Conservation (phyloP, 2,797 vertebrate genomes). For the Poecilia gillii region DNA sequence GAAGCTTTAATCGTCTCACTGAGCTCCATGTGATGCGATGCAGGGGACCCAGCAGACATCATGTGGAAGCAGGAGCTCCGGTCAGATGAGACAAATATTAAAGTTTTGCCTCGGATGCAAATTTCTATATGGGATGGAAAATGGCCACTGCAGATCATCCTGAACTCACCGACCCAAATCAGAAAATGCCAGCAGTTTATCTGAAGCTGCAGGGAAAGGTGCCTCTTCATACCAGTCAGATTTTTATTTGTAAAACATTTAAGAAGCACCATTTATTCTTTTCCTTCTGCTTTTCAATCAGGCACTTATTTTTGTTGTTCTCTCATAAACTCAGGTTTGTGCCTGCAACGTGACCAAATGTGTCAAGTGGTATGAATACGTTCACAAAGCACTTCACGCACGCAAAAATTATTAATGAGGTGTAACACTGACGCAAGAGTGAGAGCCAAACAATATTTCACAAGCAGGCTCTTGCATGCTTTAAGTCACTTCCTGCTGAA, state of each 20-base stretch:
- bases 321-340: not conserved
- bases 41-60: not conserved
- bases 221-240: not conserved
- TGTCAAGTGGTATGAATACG: not conserved
- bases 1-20: not conserved
- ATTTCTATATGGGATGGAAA: not conserved
- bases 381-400: not conserved
- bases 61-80: not conserved
- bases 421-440: constrained; percentile 14
- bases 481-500: constrained; percentile 53
- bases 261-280: not conserved
- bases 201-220: not conserved
- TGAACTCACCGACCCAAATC: not conserved
- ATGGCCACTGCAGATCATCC: not conserved
- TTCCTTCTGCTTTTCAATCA: not conserved
- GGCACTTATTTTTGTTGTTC: not conserved
- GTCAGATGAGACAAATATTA: not conserved
- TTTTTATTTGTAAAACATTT: not conserved
- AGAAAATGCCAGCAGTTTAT: not conserved
- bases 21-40: not conserved
- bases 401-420: constrained; percentile 13
- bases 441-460: constrained; percentile 27
- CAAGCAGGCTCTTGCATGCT: constrained; percentile 26
- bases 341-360: not conserved
- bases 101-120: not conserved